A percentile compares a stretch with the other conserved stretches of the same genome.
These are phyloP conservation scores for Myotis planiceps DNA, from an alignment of 2,797 vertebrate species.

Conservation along the genomic window DNA sequence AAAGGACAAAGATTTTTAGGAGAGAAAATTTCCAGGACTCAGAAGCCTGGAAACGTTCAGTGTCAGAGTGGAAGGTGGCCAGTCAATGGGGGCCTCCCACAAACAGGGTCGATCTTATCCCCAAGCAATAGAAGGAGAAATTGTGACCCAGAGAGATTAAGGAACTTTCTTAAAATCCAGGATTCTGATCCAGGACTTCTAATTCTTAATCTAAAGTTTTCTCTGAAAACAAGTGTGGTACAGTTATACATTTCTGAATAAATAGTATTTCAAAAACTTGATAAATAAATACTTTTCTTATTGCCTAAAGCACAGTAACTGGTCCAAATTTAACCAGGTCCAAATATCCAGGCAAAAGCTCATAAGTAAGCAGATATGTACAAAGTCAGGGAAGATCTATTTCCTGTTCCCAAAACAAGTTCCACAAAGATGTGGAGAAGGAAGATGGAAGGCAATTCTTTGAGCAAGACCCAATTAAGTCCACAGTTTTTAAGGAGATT, in stretches of 20 bases:
- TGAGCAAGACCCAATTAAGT: background rate
- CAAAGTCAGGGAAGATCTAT: background rate
- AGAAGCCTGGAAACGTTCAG: background rate
- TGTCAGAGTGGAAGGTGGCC: background rate
- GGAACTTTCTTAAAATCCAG: background rate
- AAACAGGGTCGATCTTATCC: background rate
- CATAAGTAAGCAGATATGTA: background rate
- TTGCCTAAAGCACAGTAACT: background rate
- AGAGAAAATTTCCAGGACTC: background rate
- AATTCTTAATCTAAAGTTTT: background rate
- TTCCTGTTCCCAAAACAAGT: background rate
- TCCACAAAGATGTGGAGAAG: background rate
- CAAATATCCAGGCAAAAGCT: background rate
- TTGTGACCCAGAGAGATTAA: background rate
- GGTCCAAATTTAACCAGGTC: background rate
- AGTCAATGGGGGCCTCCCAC: background rate
- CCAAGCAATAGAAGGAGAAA: background rate
- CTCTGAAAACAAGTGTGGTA: background rate
- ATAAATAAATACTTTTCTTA: slow-evolving; percentile 1
- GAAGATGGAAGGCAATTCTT: background rate
- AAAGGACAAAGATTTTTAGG: background rate
- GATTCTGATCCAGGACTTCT: background rate
- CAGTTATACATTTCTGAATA: background rate
- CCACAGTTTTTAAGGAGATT: background rate
- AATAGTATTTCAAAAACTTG: background rate